Evolutionary conservation across 2,113 vertebrate species (phyloP).

Genomic region (Eubucco bourcierii): DNA sequence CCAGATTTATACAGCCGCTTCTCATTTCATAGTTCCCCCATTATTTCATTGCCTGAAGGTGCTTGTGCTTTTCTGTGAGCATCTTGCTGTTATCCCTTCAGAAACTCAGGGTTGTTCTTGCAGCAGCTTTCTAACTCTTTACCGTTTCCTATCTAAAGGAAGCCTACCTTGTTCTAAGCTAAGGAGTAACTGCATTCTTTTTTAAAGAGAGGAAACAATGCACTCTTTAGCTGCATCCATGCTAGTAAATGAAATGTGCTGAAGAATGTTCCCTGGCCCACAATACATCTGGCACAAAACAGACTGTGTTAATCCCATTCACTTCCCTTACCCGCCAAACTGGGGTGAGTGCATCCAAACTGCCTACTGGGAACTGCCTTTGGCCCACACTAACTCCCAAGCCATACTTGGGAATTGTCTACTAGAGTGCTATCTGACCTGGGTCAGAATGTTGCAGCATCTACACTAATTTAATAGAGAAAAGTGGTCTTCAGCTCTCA

Average conservation of each 20-base stretch:
- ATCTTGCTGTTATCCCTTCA: background rate
- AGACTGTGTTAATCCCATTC: background rate
- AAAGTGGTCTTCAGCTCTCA: conserved; percentile 16
- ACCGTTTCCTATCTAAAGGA: background rate
- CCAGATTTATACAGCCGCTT: background rate
- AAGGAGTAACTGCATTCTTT: background rate
- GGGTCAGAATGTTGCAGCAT: conserved; percentile 1
- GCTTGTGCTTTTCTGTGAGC: background rate
- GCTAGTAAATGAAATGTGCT: conserved; percentile 27
- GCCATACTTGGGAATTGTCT: background rate
- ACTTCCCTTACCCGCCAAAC: background rate
- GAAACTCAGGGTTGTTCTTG: background rate
- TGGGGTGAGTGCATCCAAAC: background rate
- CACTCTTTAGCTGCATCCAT: conserved; percentile 6
- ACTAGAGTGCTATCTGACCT: conserved; percentile 4
- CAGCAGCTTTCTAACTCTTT: background rate
- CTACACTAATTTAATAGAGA: background rate
- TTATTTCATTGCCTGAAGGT: background rate
- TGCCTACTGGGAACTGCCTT: conserved; percentile 42
- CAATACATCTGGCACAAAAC: conserved; percentile 11
- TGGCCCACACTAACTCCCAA: background rate
- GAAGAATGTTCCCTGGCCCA: conserved; percentile 44
- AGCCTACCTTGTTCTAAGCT: background rate
- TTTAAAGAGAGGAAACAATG: conserved; percentile 9
- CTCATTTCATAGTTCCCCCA: background rate